Base-by-base conservation (phyloP, 2,888 invertebrate genomes). In the Zygaena filipendulae region DNA sequence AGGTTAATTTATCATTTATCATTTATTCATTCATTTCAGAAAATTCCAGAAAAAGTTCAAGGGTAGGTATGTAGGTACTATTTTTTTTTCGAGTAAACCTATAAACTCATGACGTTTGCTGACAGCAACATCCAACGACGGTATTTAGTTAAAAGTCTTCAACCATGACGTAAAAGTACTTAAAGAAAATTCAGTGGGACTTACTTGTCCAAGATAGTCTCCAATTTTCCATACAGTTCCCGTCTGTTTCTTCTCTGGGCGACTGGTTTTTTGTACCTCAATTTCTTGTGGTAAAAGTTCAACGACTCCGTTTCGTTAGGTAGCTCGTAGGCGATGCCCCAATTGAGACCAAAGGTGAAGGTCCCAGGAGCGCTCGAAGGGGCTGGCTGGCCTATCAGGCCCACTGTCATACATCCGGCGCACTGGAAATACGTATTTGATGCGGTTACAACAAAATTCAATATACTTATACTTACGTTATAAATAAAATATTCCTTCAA, bases 151-250 rank as follows among this genome's bases (percentile, higher is more conserved):
- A n/a, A n/a, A n/a, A n/a, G n/a, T n/a, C n/a, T n/a, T n/a, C n/a
- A n/a, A n/a, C n/a, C n/a, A n/a, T n/a, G n/a, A n/a, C n/a, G n/a
- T n/a, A n/a, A n/a, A n/a, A n/a, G n/a, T n/a, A n/a, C n/a, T n/a
- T n/a, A n/a, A n/a, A n/a, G n/a, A n/a, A n/a, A n/a, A n/a, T n/a
- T n/a, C n/a, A n/a, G n/a, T 16, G 7, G 7, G 4, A 16, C 84
- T 81, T 58, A 91, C 91, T 86, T 85, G 44, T 88, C 82, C 55
- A 91, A 80, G 35, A 87, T 82, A 3, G 82, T 53, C 51, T 90
- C 90, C 29, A 91, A 46, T 48, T 87, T 87, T 28, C 80, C 81
- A 52, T 89, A 90, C 11, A 91, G 66, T 29, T 88, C 86, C 9
- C 90, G 59, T 1, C 90, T 75, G 36, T 83, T 84, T 26, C 88